A percentile compares a stretch with the other conserved stretches of the same genome.
phyloP scores from a whole-genome alignment of 2,797 vertebrate genomes.

The Lepilemur ruficaudatus region DNA sequence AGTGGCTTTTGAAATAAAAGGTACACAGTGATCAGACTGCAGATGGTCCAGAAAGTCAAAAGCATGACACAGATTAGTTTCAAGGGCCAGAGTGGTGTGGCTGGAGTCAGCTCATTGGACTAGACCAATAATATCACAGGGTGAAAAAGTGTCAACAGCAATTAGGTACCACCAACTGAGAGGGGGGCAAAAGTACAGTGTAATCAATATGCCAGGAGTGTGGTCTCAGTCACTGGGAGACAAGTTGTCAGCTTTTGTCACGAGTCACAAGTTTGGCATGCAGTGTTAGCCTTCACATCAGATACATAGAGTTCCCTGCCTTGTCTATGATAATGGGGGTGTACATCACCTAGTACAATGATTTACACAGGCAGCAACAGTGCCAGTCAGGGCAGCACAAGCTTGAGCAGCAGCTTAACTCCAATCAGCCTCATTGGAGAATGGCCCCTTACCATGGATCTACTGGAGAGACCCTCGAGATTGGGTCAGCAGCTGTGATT shows the following conservation, averaged over 20 bases:
- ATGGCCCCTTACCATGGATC: background rate
- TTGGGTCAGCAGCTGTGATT: background rate
- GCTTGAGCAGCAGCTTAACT: background rate
- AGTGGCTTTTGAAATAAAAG: slow-evolving; percentile 14
- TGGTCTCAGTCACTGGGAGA: background rate
- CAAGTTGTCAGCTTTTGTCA: background rate
- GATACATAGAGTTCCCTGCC: background rate
- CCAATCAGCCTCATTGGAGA: background rate
- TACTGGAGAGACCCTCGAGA: background rate
- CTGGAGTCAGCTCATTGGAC: background rate
- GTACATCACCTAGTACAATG: background rate
- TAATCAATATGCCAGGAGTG: background rate
- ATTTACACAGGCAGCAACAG: background rate
- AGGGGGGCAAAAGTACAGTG: background rate
- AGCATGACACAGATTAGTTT: background rate
- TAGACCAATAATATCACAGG: background rate
- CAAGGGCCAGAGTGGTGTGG: background rate
- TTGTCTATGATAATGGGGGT: background rate
- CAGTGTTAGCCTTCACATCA: background rate
- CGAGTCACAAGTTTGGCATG: background rate
- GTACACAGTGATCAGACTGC: background rate
- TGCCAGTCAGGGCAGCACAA: background rate
- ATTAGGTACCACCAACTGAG: background rate
- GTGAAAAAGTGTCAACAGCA: background rate
- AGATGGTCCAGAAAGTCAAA: slow-evolving; percentile 7